Conservation (phyloP, 2,797 vertebrate species). For the Sphenodon punctatus region DNA sequence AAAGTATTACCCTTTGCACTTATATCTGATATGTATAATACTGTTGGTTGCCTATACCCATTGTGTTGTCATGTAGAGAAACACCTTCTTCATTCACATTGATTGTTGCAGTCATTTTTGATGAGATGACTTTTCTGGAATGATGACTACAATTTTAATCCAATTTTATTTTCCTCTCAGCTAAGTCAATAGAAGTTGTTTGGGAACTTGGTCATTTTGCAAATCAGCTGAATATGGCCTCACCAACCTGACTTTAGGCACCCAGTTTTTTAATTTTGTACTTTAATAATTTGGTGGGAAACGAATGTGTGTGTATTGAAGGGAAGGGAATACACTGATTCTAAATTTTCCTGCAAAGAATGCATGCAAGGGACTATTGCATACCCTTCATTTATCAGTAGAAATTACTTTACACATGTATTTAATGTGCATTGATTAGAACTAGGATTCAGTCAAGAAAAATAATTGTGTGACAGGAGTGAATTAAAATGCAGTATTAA, state of each 20-base stretch:
- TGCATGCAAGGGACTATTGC: neutral
- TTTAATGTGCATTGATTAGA: neutral
- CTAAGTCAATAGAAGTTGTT: neutral
- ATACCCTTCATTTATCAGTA: neutral
- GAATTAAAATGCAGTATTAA: neutral
- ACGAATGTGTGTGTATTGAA: neutral
- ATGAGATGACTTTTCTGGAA: neutral
- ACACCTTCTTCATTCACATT: rapidly evolving
- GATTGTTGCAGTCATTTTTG: neutral
- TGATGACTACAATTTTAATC: neutral
- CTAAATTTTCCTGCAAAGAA: neutral
- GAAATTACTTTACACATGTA: neutral
- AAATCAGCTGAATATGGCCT: neutral
- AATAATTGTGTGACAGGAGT: neutral
- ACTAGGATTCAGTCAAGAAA: neutral
- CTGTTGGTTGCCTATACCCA: neutral
- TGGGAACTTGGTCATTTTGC: neutral
- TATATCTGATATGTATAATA: neutral
- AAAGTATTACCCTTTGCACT: neutral
- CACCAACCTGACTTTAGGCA: neutral
- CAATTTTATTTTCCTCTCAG: neutral
- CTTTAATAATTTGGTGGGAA: neutral
- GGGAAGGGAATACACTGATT: neutral
- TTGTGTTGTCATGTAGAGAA: constrained; percentile 7
- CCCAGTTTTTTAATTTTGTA: neutral